phyloP scores from a whole-genome alignment of 2,113 vertebrate genomes.

The Neogale vison region DNA sequence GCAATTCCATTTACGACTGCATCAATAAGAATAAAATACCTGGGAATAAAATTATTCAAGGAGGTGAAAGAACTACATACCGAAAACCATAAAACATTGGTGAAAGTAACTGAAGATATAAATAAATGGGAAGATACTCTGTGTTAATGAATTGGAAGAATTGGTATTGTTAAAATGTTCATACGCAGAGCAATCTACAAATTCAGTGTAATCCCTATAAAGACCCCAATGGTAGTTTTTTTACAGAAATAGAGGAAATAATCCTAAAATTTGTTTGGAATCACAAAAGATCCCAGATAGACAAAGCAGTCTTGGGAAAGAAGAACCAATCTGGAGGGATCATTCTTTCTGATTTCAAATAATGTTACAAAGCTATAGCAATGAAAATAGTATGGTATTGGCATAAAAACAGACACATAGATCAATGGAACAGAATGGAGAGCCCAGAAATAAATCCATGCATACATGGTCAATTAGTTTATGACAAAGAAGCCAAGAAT shows the following conservation, averaged over 20 bases:
- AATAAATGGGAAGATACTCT: not conserved
- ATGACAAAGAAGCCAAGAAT: not conserved
- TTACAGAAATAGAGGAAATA: not conserved
- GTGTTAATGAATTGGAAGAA: not conserved
- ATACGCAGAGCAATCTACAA: not conserved
- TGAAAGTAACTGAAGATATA: not conserved
- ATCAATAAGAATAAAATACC: not conserved
- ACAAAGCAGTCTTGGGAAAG: not conserved
- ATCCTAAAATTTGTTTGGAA: not conserved
- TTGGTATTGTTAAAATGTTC: not conserved
- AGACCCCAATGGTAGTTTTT: not conserved
- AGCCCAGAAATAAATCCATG: not conserved
- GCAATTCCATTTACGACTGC: not conserved
- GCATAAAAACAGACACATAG: not conserved
- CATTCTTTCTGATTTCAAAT: not conserved
- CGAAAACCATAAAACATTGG: not conserved
- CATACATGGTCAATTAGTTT: not conserved
- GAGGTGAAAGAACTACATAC: not conserved
- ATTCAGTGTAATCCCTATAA: not conserved
- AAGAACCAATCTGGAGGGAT: not conserved
- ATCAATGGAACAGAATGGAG: not conserved
- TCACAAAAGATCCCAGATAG: not conserved
- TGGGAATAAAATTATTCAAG: not conserved
- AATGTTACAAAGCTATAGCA: not conserved
- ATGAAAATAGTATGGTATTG: not conserved